phyloP scores from a whole-genome alignment of 92 coral and sea anemone species.

The Plumapathes pennacea region DNA sequence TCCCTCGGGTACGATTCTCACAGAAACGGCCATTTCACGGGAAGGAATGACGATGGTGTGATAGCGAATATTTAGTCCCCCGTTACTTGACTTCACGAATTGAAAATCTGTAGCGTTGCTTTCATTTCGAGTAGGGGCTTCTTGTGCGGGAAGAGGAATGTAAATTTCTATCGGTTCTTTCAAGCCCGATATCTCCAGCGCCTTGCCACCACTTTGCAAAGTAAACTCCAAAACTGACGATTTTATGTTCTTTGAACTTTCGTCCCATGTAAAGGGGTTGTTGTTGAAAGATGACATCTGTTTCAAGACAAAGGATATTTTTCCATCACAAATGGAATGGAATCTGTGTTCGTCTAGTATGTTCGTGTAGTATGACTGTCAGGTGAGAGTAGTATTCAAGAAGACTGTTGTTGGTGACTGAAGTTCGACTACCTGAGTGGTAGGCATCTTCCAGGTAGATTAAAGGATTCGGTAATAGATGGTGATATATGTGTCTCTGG shows the following conservation, averaged over 20 bases:
- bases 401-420: background rate
- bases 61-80: constrained; percentile 54
- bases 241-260: constrained; percentile 57
- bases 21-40: constrained; percentile 24
- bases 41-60: constrained; percentile 40
- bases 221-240: constrained; percentile 77
- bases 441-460: too few species aligned
- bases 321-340: too few species aligned
- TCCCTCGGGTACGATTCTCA: constrained; percentile 34
- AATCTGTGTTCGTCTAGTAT: too few species aligned
- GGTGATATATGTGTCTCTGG: too few species aligned
- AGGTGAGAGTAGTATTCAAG: background rate
- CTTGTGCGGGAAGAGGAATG: constrained; percentile 44
- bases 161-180: constrained; percentile 64
- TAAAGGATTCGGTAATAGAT: too few species aligned
- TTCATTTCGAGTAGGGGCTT: constrained; percentile 14
- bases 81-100: constrained; percentile 72
- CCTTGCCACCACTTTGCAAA: constrained; percentile 59
- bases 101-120: constrained; percentile 32
- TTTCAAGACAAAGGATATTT: background rate
- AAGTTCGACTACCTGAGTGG: too few species aligned
- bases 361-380: too few species aligned
- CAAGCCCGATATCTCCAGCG: constrained; percentile 58
- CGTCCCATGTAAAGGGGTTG: constrained; percentile 84
- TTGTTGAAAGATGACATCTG: constrained; percentile 71